Percentiles rank a stretch among this genome's conserved stretches.
Evolutionary conservation across 2,888 invertebrate genomes (phyloP).

Genomic region (Hybos culiciformis): DNA sequence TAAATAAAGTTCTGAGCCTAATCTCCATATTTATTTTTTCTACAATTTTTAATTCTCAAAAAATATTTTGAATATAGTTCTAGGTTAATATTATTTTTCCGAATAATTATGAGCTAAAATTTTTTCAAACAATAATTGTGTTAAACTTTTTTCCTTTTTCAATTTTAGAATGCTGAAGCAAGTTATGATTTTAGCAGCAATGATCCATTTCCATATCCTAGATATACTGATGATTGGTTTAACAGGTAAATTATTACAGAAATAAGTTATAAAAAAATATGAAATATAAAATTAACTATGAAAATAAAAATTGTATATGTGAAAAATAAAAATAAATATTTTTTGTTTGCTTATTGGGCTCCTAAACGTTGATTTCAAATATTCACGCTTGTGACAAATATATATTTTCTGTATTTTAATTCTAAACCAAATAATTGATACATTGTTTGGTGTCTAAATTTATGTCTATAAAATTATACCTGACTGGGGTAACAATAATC

Average conservation of each 20-base stretch:
- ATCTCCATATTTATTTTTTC: too few species aligned
- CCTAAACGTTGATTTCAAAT: too few species aligned
- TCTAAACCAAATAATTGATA: too few species aligned
- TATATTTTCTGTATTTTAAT: too few species aligned
- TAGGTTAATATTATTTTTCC: not conserved
- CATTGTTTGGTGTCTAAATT: too few species aligned
- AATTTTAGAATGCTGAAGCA: slow-evolving; percentile 92
- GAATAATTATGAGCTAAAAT: not conserved
- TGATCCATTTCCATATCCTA: slow-evolving; percentile 95
- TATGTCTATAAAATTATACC: too few species aligned
- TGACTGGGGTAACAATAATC: too few species aligned
- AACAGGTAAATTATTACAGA: slow-evolving; percentile 65
- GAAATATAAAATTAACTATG: not conserved
- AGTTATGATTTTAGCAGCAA: slow-evolving; percentile 99
- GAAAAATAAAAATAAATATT: not conserved
- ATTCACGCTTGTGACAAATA: too few species aligned
- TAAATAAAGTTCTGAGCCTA: too few species aligned
- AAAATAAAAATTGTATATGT: too few species aligned
- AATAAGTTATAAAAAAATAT: not conserved
- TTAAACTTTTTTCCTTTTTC: slow-evolving; percentile 22
- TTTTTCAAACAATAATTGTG: too few species aligned
- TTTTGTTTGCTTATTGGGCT: not conserved
- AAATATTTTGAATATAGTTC: not conserved
- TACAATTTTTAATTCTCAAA: too few species aligned
- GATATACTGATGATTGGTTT: slow-evolving; percentile 99